Evolutionary conservation across 2,797 vertebrate species (phyloP).

Genomic region (Phaenicophaeus curvirostris): DNA sequence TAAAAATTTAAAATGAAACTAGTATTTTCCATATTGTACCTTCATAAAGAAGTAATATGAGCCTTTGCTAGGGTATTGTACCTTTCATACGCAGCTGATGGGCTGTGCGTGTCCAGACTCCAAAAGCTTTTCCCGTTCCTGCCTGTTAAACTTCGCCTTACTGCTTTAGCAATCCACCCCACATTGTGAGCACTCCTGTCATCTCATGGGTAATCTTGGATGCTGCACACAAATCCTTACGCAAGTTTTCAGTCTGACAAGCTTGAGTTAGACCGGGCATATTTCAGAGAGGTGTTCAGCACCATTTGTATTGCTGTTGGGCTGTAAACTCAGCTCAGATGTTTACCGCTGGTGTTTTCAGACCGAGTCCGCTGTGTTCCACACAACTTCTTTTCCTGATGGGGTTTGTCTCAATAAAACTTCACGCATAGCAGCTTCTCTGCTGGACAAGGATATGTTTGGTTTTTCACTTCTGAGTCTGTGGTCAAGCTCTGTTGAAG

Average conservation of each 20-base stretch:
- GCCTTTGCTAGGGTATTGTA: not conserved
- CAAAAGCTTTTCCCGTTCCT: not conserved
- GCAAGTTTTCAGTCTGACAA: not conserved
- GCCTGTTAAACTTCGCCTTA: not conserved
- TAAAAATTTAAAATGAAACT: conserved; percentile 31
- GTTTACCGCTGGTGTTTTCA: not conserved
- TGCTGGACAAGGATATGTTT: conserved; percentile 3
- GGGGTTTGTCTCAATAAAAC: conserved; percentile 33
- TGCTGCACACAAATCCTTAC: not conserved
- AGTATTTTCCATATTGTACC: not conserved
- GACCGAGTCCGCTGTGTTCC: not conserved
- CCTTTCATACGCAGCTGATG: not conserved
- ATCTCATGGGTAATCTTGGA: conserved; percentile 18
- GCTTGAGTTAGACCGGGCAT: not conserved
- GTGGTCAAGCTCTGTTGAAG: conserved; percentile 38
- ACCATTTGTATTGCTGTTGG: conserved; percentile 31
- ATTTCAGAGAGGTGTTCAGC: conserved; percentile 39
- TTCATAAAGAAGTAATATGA: not conserved
- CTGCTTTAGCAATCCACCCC: not conserved
- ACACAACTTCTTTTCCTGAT: not conserved
- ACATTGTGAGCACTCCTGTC: not conserved
- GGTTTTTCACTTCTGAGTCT: not conserved
- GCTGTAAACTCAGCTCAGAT: conserved; percentile 27
- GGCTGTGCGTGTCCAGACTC: not conserved
- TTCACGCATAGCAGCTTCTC: conserved; percentile 24